A percentile compares a stretch with the other conserved stretches of the same genome.
Evolutionary conservation across 1,140 invertebrate genomes (phyloP).

Genomic region (Hyposmocoma kahamanoa): DNA sequence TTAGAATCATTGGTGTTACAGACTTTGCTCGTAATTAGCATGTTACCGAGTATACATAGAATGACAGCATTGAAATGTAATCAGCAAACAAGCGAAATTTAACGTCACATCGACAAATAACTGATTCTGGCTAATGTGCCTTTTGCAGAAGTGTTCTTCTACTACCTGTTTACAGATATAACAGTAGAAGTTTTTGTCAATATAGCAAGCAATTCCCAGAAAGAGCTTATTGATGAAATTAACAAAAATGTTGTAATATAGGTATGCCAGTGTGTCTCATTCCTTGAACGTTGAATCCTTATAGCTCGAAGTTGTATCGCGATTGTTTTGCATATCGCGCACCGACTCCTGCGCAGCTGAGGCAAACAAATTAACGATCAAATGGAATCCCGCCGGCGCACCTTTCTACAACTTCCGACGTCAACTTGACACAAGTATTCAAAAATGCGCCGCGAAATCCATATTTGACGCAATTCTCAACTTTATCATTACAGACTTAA

Average conservation of each 20-base stretch:
- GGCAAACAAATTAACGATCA: constrained; percentile 58
- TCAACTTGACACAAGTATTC: constrained; percentile 13
- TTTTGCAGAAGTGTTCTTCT: too few relatives aligned
- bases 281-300: too few relatives aligned
- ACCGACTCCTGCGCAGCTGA: constrained; percentile 28
- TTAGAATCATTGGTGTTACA: too few relatives aligned
- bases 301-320: constrained; percentile 38
- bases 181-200: too few relatives aligned
- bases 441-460: constrained; percentile 21
- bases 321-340: constrained; percentile 59
- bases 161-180: too few relatives aligned
- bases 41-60: constrained; percentile 20
- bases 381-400: constrained; percentile 38
- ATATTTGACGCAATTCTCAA: too few relatives aligned
- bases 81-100: constrained; percentile 23
- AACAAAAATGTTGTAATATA: too few relatives aligned
- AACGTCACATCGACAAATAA: constrained; percentile 21
- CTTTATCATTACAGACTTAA: too few relatives aligned
- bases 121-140: too few relatives aligned
- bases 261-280: too few relatives aligned
- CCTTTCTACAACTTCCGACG: constrained; percentile 31
- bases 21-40: constrained; percentile 32
- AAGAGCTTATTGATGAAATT: too few relatives aligned
- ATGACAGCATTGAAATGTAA: constrained; percentile 19
- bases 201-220: too few relatives aligned